phyloP scores from a whole-genome alignment of 1,140 invertebrate species.

The Listronotus oregonensis region DNA sequence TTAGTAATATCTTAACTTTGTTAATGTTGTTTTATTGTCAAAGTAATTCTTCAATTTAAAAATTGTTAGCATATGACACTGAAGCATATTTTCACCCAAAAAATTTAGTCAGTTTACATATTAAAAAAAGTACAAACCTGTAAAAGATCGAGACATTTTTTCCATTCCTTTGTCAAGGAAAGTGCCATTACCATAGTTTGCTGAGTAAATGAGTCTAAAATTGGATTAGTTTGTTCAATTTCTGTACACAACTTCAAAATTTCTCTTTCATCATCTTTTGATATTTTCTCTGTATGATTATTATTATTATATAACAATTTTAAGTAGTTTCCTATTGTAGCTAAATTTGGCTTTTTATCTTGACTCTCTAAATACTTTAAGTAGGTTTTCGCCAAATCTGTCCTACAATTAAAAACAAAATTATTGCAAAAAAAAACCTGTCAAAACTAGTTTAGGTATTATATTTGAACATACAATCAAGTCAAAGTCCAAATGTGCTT shows the following conservation, averaged over 20 bases:
- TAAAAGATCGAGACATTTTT: conserved; percentile 61
- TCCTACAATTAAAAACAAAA: conserved; percentile 54
- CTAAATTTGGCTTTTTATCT: conserved; percentile 59
- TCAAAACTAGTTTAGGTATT: too few species aligned
- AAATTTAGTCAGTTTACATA: too few species aligned
- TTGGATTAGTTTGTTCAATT: conserved; percentile 61
- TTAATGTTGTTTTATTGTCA: too few species aligned
- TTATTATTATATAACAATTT: conserved; percentile 58
- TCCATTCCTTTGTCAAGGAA: conserved; percentile 66
- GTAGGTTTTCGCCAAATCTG: conserved; percentile 62
- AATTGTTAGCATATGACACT: too few species aligned
- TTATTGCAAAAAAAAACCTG: conserved; percentile 52
- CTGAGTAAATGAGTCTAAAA: conserved; percentile 63
- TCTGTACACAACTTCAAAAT: conserved; percentile 49
- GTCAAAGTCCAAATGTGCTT: too few species aligned
- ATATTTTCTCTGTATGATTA: conserved; percentile 40
- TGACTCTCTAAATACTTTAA: conserved; percentile 60
- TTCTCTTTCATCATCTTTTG: conserved; percentile 24
- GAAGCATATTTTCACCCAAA: too few species aligned
- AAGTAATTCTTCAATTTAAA: too few species aligned
- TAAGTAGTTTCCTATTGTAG: conserved; percentile 61
- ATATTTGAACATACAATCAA: too few species aligned
- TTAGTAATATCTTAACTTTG: too few species aligned
- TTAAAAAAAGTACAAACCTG: conserved; percentile 4
- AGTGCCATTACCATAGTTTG: conserved; percentile 65